Percentiles rank a stretch among this genome's conserved stretches.
These are phyloP conservation scores for Pachycephala philippinensis DNA, from an alignment of 2,113 vertebrate genomes.

Conservation along the genomic window DNA sequence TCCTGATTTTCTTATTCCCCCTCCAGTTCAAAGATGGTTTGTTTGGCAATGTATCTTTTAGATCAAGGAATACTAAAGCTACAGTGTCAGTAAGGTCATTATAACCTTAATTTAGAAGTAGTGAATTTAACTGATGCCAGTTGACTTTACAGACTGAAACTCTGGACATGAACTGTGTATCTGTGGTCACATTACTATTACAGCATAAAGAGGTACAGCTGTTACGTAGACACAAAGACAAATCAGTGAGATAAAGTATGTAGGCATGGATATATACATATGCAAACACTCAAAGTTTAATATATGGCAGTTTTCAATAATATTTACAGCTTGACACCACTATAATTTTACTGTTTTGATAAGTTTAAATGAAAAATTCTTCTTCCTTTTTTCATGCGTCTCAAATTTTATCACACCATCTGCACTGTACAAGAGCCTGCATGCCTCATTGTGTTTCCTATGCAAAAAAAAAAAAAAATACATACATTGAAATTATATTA, in stretches of 20 bases:
- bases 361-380: slow-evolving; percentile 19
- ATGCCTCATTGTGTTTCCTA: background rate
- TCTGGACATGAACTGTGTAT: background rate
- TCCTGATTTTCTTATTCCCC: background rate
- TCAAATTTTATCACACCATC: background rate
- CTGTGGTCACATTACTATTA: background rate
- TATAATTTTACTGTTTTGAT: background rate
- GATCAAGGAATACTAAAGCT: background rate
- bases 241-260: background rate
- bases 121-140: background rate
- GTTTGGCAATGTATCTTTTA: background rate
- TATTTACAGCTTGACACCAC: background rate
- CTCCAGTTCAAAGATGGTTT: background rate
- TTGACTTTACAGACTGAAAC: background rate
- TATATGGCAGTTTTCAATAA: background rate
- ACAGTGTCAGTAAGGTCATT: background rate
- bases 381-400: background rate
- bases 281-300: background rate
- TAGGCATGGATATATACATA: background rate
- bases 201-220: background rate
- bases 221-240: background rate
- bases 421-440: background rate
- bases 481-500: background rate
- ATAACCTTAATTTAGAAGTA: background rate
- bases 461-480: background rate